Base-by-base conservation (phyloP, 2,113 vertebrate genomes). In the Hippocampus mohnikei region DNA sequence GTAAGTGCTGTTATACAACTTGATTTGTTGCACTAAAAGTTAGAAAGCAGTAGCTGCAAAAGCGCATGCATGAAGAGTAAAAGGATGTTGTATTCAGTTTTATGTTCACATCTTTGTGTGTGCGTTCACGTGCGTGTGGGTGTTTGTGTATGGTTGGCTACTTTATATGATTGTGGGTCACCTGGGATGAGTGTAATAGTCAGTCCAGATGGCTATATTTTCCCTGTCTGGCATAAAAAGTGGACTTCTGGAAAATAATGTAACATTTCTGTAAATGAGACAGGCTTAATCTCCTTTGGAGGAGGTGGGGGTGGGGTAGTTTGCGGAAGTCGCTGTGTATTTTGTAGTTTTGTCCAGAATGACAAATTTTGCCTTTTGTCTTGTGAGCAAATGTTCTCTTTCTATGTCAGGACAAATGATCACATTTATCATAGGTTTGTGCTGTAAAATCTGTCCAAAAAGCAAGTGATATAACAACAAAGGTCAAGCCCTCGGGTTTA, bases 181-280 rank as follows among this genome's bases (percentile, higher is more conserved):
- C 78, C 74, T 81, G 70, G 78, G 76, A 83, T 88, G 86, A 82
- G 78, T 73, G 78, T 75, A 67, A 84, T 73, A 81, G 67, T 75
- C 70, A 37, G 75, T 77, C 56, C 90, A 91, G 89, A 91, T 89
- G 89, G 73, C 52, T 67, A 65, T 80, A 73, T 77, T 88, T 83
- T 74, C 64, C 40, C 67, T 27, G 60, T 84, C 81, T 86, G 75
- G 58, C 55, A 81, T 56, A 79, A 75, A 81, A 84, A 84, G 79
- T 46, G 73, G 60, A 70, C 76, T 86, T 85, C 78, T 74, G 72
- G 80, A 81, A 81, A 75, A 74, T 75, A 75, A 79, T 62, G 66
- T 68, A 55, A 79, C 75, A 81, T 84, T 85, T 79, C 74, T 84
- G 85, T 84, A 78, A 85, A 85, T 81, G 80, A 88, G 75, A 82